A percentile compares a stretch with the other conserved stretches of the same genome.
phyloP scores from a whole-genome alignment of 1,140 invertebrate genomes.

The Neuroterus valhalla region DNA sequence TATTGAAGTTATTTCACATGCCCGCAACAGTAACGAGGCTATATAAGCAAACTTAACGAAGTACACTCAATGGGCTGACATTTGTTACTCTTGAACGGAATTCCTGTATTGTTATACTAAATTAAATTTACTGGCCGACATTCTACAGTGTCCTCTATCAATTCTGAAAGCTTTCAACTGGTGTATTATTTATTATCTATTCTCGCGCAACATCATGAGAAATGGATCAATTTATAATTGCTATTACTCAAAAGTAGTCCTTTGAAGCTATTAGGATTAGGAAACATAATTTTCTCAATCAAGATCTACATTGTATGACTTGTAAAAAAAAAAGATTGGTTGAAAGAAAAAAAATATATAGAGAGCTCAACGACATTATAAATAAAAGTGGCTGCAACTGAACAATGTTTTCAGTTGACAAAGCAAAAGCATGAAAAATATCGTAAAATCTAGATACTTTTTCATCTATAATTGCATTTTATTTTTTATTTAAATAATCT shows the following conservation, averaged over 20 bases:
- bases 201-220: not conserved
- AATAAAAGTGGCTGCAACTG: no score
- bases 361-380: no score
- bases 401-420: no score
- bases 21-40: constrained; percentile 16
- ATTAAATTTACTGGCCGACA: constrained; percentile 3
- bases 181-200: not conserved
- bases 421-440: no score
- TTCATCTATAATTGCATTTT: not conserved
- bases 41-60: constrained; percentile 24
- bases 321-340: no score
- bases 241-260: no score
- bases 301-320: no score
- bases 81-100: constrained; percentile 15
- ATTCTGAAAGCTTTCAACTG: not conserved
- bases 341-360: no score
- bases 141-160: constrained; percentile 12
- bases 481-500: constrained; percentile 9
- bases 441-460: not conserved
- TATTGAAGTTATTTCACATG: constrained; percentile 24
- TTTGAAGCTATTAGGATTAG: no score
- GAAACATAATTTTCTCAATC: no score
- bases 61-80: constrained; percentile 11
- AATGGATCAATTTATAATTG: constrained; percentile 7
- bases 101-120: not conserved